A percentile compares a stretch with the other conserved stretches of the same genome.
Conservation (phyloP, 2,797 vertebrate species). For the Premnoplex brunnescens region DNA sequence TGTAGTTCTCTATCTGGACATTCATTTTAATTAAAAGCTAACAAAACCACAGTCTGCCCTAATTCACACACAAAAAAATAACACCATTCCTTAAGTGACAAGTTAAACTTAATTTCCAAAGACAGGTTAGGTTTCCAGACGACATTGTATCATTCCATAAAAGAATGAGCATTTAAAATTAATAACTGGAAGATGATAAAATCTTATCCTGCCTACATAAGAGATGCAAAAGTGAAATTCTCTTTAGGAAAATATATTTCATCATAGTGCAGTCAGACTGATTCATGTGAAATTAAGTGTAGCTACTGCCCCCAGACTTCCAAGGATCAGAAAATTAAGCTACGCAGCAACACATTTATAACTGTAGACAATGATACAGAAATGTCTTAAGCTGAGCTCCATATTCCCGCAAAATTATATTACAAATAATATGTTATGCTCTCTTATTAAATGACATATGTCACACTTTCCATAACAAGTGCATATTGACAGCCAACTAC, state of each 20-base stretch:
- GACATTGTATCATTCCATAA: not conserved
- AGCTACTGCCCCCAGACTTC: not conserved
- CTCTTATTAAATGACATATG: constrained; percentile 46
- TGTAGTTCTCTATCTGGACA: not conserved
- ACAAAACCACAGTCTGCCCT: not conserved
- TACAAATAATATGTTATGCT: constrained; percentile 16
- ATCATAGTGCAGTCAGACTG: not conserved
- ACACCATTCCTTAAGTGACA: not conserved
- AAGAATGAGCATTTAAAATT: not conserved
- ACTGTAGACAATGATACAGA: not conserved
- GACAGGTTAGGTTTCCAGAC: not conserved
- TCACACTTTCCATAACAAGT: constrained; percentile 25
- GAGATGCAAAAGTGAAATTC: not conserved
- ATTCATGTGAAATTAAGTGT: not conserved
- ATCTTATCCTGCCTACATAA: not conserved
- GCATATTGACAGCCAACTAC: constrained; percentile 22
- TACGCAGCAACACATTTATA: not conserved
- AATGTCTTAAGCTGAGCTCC: not conserved
- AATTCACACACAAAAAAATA: not conserved
- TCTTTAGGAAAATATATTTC: not conserved
- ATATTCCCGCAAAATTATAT: not conserved
- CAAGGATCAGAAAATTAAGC: not conserved
- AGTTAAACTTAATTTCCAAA: constrained; percentile 1
- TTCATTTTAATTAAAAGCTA: not conserved
- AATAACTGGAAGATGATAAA: not conserved